These are phyloP conservation scores for Lasioglossum pauxillum DNA, from an alignment of 2,888 invertebrate species.

Conservation along the genomic window DNA sequence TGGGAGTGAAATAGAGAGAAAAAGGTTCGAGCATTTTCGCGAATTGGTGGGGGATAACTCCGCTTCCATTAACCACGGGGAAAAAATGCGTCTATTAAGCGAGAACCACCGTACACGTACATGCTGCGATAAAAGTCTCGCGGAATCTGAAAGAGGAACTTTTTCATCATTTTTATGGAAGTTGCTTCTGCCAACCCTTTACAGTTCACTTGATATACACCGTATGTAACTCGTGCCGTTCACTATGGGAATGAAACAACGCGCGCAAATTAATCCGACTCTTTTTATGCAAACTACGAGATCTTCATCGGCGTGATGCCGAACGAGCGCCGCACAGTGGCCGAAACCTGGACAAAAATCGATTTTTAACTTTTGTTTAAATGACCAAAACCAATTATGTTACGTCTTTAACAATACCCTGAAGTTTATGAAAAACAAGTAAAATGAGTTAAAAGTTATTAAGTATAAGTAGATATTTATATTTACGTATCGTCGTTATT, in stretches of 20 bases:
- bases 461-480: too few species aligned
- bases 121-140: not conserved
- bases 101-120: not conserved
- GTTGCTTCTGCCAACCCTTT: not conserved
- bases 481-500: too few species aligned
- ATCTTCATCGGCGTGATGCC: not conserved
- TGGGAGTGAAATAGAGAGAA: not conserved
- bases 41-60: constrained; percentile 10
- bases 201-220: not conserved
- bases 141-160: not conserved
- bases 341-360: too few species aligned
- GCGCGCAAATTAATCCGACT: not conserved
- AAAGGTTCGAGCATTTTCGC: constrained; percentile 1
- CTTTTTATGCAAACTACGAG: not conserved
- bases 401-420: too few species aligned
- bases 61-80: not conserved
- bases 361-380: too few species aligned
- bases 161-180: constrained; percentile 7
- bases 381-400: too few species aligned
- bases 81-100: constrained; percentile 16
- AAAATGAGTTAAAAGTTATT: too few species aligned
- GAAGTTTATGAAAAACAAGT: too few species aligned
- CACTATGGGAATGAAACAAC: not conserved
- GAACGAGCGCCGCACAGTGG: not conserved
- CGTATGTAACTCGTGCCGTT: too few species aligned